Percentiles rank a stretch among this genome's conserved stretches.
Conservation (phyloP, 2,797 vertebrate species). For the Ctenochaetus hawaiiensis region DNA sequence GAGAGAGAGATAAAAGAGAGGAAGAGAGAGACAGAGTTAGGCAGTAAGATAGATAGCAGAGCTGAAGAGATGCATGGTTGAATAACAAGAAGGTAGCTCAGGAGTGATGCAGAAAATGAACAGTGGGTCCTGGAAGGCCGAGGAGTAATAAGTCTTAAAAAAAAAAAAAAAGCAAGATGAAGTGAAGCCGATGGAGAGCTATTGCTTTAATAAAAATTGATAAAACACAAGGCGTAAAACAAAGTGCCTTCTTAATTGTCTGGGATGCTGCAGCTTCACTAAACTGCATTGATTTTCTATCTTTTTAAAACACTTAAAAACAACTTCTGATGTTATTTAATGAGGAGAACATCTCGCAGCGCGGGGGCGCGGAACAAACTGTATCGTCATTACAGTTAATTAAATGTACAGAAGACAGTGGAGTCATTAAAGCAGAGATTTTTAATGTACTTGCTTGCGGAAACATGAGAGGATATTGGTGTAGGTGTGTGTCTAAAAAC, state of each 20-base stretch:
- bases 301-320: constrained; percentile 10
- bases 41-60: constrained; percentile 30
- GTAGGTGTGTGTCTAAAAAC: constrained; percentile 16
- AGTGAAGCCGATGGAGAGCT: constrained; percentile 15
- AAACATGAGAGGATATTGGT: constrained; percentile 23
- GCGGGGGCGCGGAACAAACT: constrained; percentile 5
- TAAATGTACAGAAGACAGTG: constrained; percentile 21
- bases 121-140: constrained; percentile 13
- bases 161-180: constrained; percentile 19
- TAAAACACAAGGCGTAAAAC: constrained; percentile 24
- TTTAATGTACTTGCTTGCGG: constrained; percentile 18
- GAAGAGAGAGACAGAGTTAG: constrained; percentile 18
- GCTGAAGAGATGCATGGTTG: constrained; percentile 25
- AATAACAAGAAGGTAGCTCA: constrained; percentile 46
- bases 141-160: constrained; percentile 30
- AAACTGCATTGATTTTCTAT: constrained; percentile 8
- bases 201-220: constrained; percentile 15
- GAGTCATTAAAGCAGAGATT: constrained; percentile 21
- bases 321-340: constrained; percentile 12
- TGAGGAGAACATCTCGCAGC: not conserved
- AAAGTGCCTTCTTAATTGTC: constrained; percentile 20
- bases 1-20: constrained; percentile 17
- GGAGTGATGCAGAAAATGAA: constrained; percentile 41
- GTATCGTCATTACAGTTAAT: constrained; percentile 21
- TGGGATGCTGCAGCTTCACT: not conserved